Conservation (phyloP, 30 jellyfish, hydroid and myxozoan genomes). For the Pseudorhiza aurosa region DNA sequence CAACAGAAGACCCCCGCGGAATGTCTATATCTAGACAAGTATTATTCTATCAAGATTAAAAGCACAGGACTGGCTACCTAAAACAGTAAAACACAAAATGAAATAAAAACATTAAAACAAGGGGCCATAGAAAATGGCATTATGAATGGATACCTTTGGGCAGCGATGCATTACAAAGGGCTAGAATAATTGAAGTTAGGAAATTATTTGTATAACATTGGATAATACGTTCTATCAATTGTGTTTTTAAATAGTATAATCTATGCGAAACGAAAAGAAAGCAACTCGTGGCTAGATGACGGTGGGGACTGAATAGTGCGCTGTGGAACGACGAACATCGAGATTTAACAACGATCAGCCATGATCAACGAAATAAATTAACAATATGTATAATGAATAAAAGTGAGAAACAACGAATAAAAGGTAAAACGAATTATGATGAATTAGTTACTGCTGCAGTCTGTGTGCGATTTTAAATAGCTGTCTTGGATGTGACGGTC, state of each 20-base stretch:
- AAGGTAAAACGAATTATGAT: too few species aligned
- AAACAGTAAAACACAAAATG: neutral
- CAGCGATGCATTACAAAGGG: constrained; percentile 33
- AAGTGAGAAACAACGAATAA: neutral
- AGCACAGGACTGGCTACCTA: too few species aligned
- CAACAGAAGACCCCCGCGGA: too few species aligned
- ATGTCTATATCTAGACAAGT: too few species aligned
- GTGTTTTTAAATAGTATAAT: constrained; percentile 52
- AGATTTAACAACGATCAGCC: neutral
- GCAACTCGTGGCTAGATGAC: constrained; percentile 38
- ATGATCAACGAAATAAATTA: constrained; percentile 18
- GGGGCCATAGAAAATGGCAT: neutral
- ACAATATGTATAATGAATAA: constrained; percentile 29
- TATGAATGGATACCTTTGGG: neutral
- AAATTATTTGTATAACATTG: constrained; percentile 38
- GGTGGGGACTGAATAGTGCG: constrained; percentile 17
- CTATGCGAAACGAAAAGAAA: constrained; percentile 46
- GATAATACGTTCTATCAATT: constrained; percentile 21
- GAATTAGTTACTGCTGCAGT: too few species aligned
- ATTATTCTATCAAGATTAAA: too few species aligned
- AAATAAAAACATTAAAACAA: neutral
- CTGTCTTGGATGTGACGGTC: too few species aligned
- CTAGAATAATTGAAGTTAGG: constrained; percentile 22
- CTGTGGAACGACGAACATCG: constrained; percentile 30
- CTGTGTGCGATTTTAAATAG: too few species aligned